These are phyloP conservation scores for Gobionotothen gibberifrons DNA, from an alignment of 2,797 vertebrate species.

Conservation along the genomic window DNA sequence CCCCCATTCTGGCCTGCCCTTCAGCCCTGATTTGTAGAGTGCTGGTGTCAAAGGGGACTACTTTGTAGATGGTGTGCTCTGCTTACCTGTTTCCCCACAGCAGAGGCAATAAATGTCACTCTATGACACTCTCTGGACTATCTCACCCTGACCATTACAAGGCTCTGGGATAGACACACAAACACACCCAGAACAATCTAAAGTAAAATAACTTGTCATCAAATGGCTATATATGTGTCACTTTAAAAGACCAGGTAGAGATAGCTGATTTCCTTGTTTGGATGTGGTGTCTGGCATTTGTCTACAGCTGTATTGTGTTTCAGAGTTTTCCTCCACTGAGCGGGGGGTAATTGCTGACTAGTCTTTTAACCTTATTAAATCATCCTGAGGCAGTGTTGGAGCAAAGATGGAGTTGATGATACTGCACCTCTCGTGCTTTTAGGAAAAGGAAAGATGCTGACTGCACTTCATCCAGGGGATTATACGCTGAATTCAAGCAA, in stretches of 20 bases:
- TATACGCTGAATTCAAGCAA: conserved; percentile 76
- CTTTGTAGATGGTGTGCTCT: conserved; percentile 85
- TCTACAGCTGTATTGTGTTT: conserved; percentile 81
- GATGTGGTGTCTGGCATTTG: conserved; percentile 78
- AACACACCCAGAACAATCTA: conserved; percentile 45
- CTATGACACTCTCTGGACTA: conserved; percentile 80
- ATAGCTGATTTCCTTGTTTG: conserved; percentile 63
- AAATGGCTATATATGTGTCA: conserved; percentile 19
- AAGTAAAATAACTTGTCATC: conserved; percentile 38
- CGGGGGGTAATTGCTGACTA: conserved; percentile 86
- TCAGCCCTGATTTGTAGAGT: conserved; percentile 86
- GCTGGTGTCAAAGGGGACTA: conserved; percentile 84
- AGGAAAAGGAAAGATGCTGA: conserved; percentile 82
- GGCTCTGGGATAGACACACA: conserved; percentile 46
- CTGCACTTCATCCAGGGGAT: conserved; percentile 80
- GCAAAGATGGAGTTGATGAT: conserved; percentile 82
- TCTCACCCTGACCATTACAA: conserved; percentile 73
- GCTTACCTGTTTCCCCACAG: conserved; percentile 83
- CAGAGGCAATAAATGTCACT: conserved; percentile 80
- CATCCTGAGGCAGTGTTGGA: conserved; percentile 79
- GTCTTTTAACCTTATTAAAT: conserved; percentile 89
- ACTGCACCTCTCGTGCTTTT: conserved; percentile 80
- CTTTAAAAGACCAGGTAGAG: conserved; percentile 31
- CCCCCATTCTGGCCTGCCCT: conserved; percentile 69
- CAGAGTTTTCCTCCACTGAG: conserved; percentile 77